A percentile compares a stretch with the other conserved stretches of the same genome.
Conservation (phyloP, 2,113 vertebrate genomes). For the Siniperca chuatsi region DNA sequence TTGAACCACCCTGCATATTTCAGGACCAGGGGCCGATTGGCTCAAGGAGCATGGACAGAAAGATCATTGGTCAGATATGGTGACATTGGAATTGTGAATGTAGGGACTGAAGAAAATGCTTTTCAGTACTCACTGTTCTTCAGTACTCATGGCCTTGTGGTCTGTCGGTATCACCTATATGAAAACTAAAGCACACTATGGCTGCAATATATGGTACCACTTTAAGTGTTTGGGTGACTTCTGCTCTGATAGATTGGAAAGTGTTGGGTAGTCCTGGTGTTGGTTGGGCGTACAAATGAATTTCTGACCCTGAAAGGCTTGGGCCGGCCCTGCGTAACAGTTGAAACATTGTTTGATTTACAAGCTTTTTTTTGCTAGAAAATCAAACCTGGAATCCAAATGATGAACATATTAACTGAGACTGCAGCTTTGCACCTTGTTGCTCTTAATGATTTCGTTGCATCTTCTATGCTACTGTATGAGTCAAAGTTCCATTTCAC, state of each 20-base stretch:
- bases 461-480: background rate
- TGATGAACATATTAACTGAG: background rate
- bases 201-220: background rate
- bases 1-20: background rate
- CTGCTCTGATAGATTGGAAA: background rate
- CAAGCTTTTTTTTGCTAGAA: background rate
- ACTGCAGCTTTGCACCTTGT: background rate
- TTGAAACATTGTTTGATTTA: background rate
- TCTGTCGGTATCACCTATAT: too few species aligned
- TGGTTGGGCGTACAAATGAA: background rate
- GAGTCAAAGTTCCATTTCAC: slow-evolving; percentile 11
- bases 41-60: too few species aligned
- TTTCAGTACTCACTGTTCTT: too few species aligned
- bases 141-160: too few species aligned
- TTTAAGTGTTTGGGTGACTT: background rate
- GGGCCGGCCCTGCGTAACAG: background rate
- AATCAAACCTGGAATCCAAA: background rate
- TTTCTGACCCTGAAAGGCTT: too few species aligned
- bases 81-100: too few species aligned
- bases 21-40: background rate
- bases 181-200: too few species aligned
- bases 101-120: too few species aligned
- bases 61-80: too few species aligned
- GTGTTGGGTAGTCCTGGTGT: background rate
- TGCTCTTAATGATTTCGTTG: slow-evolving; percentile 6